Base-by-base conservation (phyloP, 2,113 vertebrate species). In the Entomyzon cyanotis region DNA sequence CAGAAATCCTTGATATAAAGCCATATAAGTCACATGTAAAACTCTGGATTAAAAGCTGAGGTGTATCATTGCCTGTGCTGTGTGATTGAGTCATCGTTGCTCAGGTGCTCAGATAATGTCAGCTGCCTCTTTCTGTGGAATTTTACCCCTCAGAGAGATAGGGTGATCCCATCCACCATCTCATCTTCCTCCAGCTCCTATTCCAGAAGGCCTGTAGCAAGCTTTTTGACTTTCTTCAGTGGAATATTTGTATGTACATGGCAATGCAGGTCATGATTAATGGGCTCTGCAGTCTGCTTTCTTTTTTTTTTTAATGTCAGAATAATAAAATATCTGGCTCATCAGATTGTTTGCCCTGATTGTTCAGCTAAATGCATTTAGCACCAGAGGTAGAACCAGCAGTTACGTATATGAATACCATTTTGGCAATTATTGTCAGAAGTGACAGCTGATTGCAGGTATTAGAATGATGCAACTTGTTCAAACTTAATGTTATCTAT, bases 401-500 rank as follows among this genome's bases (percentile, higher is more conserved):
- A 78, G 82, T 73, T 96, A 94, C 9, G 56, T 94, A 67, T 87
- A 91, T 91, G 93, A 96, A 86, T 80, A 67, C 84, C 55, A 20
- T 96, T 96, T 82, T 97, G 81, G 94, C 93, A 95, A 93, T 98
- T 97, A 97, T 95, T 89, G 87, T 95, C 95, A 88, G 75, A 96
- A 97, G 75, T 97, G 97, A 98, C 97, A 97, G 96, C 96, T 97
- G 95, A 97, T 97, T 95, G 94, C 92, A 98, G 97, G 96, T 96
- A 96, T 97, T 96, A 97, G 97, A 98, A 94, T 96, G 97, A 98
- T 97, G 96, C 96, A 96, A 97, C 97, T 97, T 98, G 97, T 98
- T 98, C 97, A 97, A 97, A 96, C 97, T 98, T 98, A 98, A 97
- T 98, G 97, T 96, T 97, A 95, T 97, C 97, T 98, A 97, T 98